A percentile compares a stretch with the other conserved stretches of the same genome.
These are phyloP conservation scores for Idaea dimidiata DNA, from an alignment of 2,888 invertebrate species.

Conservation along the genomic window DNA sequence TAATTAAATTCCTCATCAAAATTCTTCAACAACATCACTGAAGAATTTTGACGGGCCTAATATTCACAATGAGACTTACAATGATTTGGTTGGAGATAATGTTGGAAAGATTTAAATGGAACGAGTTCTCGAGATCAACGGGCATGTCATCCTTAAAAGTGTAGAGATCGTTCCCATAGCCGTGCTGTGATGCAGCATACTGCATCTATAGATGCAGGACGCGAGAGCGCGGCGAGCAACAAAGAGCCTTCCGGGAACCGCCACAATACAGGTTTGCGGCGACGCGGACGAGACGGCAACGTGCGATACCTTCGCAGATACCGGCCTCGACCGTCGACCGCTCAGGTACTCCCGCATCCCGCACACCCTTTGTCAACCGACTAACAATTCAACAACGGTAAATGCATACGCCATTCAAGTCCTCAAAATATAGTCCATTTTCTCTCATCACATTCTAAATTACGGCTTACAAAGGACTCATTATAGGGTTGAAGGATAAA, in stretches of 20 bases:
- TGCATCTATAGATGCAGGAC: conserved; percentile 34
- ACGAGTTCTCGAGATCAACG: conserved; percentile 10
- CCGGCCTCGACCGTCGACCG: conserved; percentile 43
- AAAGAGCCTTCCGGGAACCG: conserved; percentile 78
- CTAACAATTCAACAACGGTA: conserved; percentile 57
- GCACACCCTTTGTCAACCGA: conserved; percentile 61
- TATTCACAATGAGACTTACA: not conserved
- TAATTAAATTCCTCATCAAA: not conserved
- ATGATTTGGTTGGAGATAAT: not conserved
- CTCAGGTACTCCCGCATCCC: conserved; percentile 55
- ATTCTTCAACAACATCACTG: not conserved
- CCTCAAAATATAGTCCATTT: not conserved
- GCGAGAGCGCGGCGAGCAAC: conserved; percentile 62
- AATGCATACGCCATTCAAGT: conserved; percentile 10
- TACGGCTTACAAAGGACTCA: not conserved
- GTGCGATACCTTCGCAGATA: conserved; percentile 80
- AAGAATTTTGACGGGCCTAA: not conserved
- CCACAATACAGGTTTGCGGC: conserved; percentile 79
- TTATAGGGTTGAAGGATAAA: not conserved
- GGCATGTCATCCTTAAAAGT: conserved; percentile 22
- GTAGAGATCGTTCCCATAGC: conserved; percentile 52
- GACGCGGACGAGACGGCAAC: conserved; percentile 38
- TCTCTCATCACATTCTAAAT: not conserved
- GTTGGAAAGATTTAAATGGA: conserved; percentile 5
- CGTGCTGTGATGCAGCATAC: conserved; percentile 26